Percentiles rank a stretch among this genome's conserved stretches.
Conservation (phyloP, 2,797 vertebrate species). For the Sitta carolinensis region DNA sequence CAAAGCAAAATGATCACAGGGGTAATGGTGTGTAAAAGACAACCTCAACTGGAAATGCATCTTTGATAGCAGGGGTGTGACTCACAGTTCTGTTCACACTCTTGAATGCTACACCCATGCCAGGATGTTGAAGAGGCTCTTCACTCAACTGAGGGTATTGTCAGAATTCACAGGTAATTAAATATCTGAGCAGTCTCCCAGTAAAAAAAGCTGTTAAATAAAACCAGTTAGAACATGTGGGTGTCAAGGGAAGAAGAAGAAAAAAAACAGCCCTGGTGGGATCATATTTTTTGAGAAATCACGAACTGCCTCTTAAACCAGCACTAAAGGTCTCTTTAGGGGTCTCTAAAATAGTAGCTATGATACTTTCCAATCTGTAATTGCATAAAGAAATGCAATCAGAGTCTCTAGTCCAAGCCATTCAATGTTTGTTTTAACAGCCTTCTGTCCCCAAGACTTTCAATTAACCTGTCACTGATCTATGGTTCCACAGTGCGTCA, state of each 20-base stretch:
- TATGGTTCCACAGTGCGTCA: rapidly evolving
- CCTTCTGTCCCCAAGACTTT: rapidly evolving
- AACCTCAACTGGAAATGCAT: not conserved
- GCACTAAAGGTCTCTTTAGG: not conserved
- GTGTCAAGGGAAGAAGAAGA: not conserved
- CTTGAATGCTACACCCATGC: not conserved
- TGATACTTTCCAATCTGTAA: not conserved
- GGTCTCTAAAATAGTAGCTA: not conserved
- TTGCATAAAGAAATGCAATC: not conserved
- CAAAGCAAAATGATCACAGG: not conserved
- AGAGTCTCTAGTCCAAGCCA: not conserved
- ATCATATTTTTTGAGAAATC: not conserved
- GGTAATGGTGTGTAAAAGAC: not conserved
- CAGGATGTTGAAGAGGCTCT: not conserved
- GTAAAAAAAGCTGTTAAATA: not conserved
- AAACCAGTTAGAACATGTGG: not conserved
- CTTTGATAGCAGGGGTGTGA: not conserved
- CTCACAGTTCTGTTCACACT: not conserved
- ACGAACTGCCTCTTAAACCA: not conserved
- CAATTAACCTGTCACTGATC: not conserved
- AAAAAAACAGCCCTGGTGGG: not conserved
- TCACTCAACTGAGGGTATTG: not conserved
- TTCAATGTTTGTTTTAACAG: not conserved
- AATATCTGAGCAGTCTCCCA: not conserved
- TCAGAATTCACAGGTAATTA: not conserved